These are phyloP conservation scores for Tigriopus japonicus DNA, from an alignment of 1,140 invertebrate genomes.

Conservation along the genomic window DNA sequence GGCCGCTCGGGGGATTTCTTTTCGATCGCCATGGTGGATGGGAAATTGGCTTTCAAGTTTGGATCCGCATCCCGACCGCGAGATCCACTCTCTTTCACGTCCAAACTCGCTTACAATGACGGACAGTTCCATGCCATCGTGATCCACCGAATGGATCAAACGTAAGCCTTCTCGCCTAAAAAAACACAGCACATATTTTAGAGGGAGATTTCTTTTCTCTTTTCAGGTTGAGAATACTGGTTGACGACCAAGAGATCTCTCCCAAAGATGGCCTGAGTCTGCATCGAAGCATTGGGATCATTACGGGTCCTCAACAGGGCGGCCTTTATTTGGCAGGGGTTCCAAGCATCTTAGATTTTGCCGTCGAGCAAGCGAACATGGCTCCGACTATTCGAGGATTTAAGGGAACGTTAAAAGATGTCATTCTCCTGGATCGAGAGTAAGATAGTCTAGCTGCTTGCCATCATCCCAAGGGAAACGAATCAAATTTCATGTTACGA, in stretches of 20 bases:
- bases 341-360: not conserved
- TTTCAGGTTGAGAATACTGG: not conserved
- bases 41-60: slow-evolving; percentile 17
- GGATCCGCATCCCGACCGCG: not conserved
- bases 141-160: not conserved
- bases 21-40: slow-evolving; percentile 18
- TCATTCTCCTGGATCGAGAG: not conserved
- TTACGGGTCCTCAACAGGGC: not conserved
- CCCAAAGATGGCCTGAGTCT: not conserved
- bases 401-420: no score
- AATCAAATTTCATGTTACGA: not conserved
- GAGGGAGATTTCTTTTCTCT: not conserved
- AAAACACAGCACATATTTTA: not conserved
- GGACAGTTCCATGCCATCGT: not conserved
- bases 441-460: not conserved
- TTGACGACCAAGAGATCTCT: not conserved
- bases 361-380: not conserved
- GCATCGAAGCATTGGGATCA: not conserved
- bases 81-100: not conserved
- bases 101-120: not conserved
- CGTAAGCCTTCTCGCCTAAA: not conserved
- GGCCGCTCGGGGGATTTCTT: slow-evolving; percentile 15
- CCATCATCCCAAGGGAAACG: not conserved
- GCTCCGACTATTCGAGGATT: not conserved
- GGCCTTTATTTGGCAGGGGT: no score